Conservation (phyloP, 2,888 invertebrate species). For the Aporophyla nigra region DNA sequence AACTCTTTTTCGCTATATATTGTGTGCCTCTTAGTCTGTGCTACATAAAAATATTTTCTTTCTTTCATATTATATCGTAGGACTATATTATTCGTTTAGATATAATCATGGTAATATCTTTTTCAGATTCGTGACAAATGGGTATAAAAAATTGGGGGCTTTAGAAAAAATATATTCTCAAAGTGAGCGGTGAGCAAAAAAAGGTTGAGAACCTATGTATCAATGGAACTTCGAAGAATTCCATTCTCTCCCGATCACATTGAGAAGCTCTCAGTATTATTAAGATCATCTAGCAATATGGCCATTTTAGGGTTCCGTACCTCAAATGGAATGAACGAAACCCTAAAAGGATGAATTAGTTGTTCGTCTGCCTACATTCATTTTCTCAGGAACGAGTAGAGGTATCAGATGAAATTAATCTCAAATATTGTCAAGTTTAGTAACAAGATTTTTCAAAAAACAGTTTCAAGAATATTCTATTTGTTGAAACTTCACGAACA, state of each 20-base stretch:
- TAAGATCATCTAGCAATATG: background rate
- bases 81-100: too few relatives aligned
- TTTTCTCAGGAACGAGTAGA: background rate
- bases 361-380: background rate
- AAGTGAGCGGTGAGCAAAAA: too few relatives aligned
- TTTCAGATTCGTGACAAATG: too few relatives aligned
- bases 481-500: slow-evolving; percentile 18
- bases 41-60: too few relatives aligned
- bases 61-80: too few relatives aligned
- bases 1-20: too few relatives aligned
- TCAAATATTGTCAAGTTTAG: background rate
- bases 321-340: background rate
- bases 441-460: background rate
- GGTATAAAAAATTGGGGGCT: too few relatives aligned
- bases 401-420: background rate
- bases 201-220: too few relatives aligned
- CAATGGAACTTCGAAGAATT: background rate
- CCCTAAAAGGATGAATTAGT: background rate
- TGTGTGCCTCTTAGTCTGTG: too few relatives aligned
- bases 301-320: background rate
- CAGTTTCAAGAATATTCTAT: background rate
- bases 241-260: background rate
- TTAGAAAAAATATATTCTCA: too few relatives aligned
- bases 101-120: too few relatives aligned
- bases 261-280: background rate